phyloP scores from a whole-genome alignment of 2,113 vertebrate genomes.

The Cynopterus brachyotis region DNA sequence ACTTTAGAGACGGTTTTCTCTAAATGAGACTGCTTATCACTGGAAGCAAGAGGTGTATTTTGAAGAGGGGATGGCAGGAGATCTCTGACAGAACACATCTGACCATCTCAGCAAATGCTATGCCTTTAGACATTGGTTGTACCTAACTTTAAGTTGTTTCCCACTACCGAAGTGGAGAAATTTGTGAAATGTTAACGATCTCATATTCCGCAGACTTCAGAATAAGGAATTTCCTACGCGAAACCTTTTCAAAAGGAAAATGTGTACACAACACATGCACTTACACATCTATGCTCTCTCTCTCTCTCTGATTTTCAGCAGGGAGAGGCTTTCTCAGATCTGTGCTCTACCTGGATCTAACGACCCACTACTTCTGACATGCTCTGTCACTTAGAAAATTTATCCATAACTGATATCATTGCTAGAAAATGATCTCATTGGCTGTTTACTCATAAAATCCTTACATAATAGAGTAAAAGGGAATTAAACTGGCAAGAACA shows the following conservation, averaged over 20 bases:
- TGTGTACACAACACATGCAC: accelerated
- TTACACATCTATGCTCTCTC: too few species aligned
- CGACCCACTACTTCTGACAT: neutral
- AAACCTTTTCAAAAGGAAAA: neutral
- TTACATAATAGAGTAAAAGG: neutral
- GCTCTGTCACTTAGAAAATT: neutral
- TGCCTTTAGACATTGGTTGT: neutral
- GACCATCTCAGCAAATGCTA: neutral
- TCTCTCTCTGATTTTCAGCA: neutral
- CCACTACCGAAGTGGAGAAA: neutral
- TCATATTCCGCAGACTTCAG: neutral
- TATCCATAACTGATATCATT: neutral
- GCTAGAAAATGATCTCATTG: neutral
- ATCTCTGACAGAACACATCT: neutral
- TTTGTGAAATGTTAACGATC: neutral
- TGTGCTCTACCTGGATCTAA: neutral
- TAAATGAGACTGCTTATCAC: neutral
- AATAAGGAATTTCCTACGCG: neutral
- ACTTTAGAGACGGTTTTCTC: neutral
- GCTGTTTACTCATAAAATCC: neutral
- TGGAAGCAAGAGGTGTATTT: neutral
- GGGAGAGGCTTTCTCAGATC: neutral
- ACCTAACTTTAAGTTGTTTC: neutral
- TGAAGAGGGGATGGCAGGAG: neutral
- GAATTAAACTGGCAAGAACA: neutral